phyloP scores from a whole-genome alignment of 2,888 invertebrate species.

The Bimastos eiseni region DNA sequence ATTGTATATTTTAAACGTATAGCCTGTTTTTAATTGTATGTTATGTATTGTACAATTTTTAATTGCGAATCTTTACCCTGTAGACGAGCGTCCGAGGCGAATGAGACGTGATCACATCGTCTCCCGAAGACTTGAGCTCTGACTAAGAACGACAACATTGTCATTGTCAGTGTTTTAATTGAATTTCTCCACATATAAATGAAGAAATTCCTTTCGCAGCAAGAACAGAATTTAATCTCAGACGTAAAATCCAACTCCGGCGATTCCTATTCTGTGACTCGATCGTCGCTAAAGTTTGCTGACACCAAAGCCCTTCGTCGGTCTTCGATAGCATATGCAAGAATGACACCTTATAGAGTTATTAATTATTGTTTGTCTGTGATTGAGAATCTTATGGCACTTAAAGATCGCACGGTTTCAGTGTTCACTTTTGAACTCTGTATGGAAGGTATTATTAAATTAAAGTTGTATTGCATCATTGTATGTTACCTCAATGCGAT shows the following conservation, averaged over 20 bases:
- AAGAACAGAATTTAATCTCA: not conserved
- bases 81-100: not conserved
- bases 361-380: too few species aligned
- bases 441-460: too few species aligned
- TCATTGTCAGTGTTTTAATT: not conserved
- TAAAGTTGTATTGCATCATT: not conserved
- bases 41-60: too few species aligned
- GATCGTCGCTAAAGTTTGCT: not conserved
- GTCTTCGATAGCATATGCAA: too few species aligned
- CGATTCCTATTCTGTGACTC: not conserved
- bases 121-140: conserved; percentile 26
- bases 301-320: not conserved
- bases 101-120: not conserved
- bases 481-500: conserved; percentile 26
- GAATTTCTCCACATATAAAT: not conserved
- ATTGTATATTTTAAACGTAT: too few species aligned
- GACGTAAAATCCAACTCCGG: not conserved
- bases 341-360: too few species aligned
- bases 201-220: not conserved
- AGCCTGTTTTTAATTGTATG: not conserved
- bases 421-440: too few species aligned
- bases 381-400: too few species aligned
- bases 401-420: too few species aligned
- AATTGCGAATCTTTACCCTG: not conserved
- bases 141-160: not conserved